Base-by-base conservation (phyloP, 2,888 invertebrate genomes). In the Muschampia plurimacula region DNA sequence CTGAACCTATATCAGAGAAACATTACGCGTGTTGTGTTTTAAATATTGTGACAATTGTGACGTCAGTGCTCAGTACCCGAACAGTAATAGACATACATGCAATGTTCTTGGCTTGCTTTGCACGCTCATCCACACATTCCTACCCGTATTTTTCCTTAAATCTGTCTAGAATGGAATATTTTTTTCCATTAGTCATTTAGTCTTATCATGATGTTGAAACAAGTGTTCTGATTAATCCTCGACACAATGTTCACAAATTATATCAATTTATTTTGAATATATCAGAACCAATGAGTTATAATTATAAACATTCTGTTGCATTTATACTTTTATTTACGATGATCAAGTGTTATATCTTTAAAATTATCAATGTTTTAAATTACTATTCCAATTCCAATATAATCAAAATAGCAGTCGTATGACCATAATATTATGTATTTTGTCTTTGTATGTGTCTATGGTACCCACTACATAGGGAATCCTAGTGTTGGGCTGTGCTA, bases 131-230 rank as follows among this genome's bases (percentile, higher is more conserved):
- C 12, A n/a, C 12, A 28, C 55, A 64, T 64, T 69, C 69, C 55
- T 57, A 39, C 41, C 28, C 52, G 22, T 55, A 15, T 62, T 41
- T 69, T 69, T 55, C 64, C 64, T 69, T 28, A 69, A 63, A 69
- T 44, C 69, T n/a, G 69, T 69, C 64, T 69, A 32, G 41, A 69
- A 57, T 64, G 63, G 69, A 69, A 69, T 64, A 39, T 49, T 63
- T 69, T 69, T 64, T 64, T 44, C 44, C 44, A 52, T 69, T 69
- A 69, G 55, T 69, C 64, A 69, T 64, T 63, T 69, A 63, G 13
- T 32, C 62, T 57, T 69, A 69, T 69, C 64, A 64, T 64, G 69
- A 69, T 69, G 63, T 68, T 64, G 41, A 22, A 22, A 32, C 69
- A 69, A 36, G 63, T 69, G 69, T 64, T 41, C 13, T 52, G 69